Base-by-base conservation (phyloP, 2,888 invertebrate genomes). In the Gastracanthus pulcherrimus region DNA sequence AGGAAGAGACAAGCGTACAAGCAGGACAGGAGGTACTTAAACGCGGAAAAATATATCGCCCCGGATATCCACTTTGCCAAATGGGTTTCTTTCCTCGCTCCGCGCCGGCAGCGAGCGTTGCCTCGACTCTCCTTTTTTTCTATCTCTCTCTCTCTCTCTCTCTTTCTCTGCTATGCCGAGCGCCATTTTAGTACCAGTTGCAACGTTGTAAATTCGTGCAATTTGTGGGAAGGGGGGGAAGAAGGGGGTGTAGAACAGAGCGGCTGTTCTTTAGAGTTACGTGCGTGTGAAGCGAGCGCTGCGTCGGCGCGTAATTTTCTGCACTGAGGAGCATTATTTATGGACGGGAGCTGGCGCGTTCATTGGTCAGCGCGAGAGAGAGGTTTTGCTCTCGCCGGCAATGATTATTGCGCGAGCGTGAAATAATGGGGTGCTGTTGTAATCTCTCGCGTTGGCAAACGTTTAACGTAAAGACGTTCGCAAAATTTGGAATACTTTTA, bases 1-100 rank as follows among this genome's bases (percentile, higher is more conserved):
- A 55, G n/a, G 19, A 55, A 9, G 26, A 19, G 19, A 0, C 26
- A 19, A n/a, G 58, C 26, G 13, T 34, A n/a, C n/a, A n/a, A n/a
- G n/a, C n/a, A n/a, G n/a, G n/a, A n/a, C n/a, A n/a, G n/a, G n/a
- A n/a, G 67, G 29, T 66, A 55, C 79, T 72, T 74, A 72, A 69
- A 72, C 23, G 29, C 64, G 62, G 67, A 80, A 75, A 75, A 75
- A 75, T 80, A 70, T 48, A 72, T 55, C 51, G 64, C 11, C n/a
- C 78, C 55, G 72, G 67, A 72, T 72, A 75, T 75, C 76, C 77
- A 81, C 81, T 77, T 70, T 72, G 70, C 71, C 75, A 75, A 82
- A 81, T 77, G 64, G 81, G 58, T 78, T 69, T 71, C 34, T 75
- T 80, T 69, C 58, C n/a, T n/a, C n/a, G n/a, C n/a, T n/a, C n/a